Percentiles rank a stretch among this genome's conserved stretches.
Evolutionary conservation across 1,140 invertebrate genomes (phyloP).

Genomic region (Homarus americanus): DNA sequence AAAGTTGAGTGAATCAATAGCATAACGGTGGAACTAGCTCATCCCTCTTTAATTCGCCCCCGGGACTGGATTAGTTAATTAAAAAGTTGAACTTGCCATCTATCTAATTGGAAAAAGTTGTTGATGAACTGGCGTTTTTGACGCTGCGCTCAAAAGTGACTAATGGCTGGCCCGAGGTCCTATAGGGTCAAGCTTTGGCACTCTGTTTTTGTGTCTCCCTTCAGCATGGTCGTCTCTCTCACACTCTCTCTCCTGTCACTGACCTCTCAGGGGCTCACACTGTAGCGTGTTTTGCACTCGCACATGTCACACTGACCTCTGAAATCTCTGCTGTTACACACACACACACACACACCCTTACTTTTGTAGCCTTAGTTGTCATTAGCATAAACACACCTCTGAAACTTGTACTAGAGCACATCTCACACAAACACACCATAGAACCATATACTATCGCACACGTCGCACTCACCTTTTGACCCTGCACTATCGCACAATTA

Average conservation of each 20-base stretch:
- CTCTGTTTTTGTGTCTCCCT: not conserved
- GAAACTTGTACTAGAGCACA: no score
- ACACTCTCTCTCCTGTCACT: no score
- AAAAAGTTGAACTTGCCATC: constrained; percentile 68
- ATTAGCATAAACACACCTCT: no score
- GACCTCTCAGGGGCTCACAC: no score
- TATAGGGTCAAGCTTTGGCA: not conserved
- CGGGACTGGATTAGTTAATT: constrained; percentile 66
- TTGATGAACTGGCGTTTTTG: constrained; percentile 53
- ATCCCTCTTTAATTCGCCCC: constrained; percentile 57
- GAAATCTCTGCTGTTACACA: not conserved
- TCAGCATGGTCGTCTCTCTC: not conserved
- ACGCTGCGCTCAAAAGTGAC: constrained; percentile 42
- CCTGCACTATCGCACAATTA: no score
- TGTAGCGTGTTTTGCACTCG: no score
- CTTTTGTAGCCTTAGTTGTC: no score
- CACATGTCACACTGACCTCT: no score
- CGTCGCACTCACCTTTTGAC: no score
- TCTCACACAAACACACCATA: no score
- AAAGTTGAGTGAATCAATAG: constrained; percentile 42
- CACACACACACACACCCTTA: not conserved
- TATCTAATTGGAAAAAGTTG: constrained; percentile 67
- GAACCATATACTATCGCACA: no score
- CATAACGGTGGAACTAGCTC: constrained; percentile 56
- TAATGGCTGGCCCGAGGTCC: constrained; percentile 42